phyloP scores from a whole-genome alignment of 2,797 vertebrate genomes.

The Enteromius trimaculatus region DNA sequence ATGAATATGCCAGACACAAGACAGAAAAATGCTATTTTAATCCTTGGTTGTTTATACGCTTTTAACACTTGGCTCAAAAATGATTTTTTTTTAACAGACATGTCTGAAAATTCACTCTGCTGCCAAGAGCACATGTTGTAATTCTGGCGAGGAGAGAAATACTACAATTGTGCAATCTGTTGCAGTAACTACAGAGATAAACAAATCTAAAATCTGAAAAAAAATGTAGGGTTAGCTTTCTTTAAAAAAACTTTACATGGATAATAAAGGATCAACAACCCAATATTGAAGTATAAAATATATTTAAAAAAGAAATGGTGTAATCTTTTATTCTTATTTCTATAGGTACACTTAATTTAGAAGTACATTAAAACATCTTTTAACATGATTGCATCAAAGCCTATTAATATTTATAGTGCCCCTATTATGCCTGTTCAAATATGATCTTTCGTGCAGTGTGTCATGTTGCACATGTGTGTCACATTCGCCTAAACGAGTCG shows the following conservation, averaged over 20 bases:
- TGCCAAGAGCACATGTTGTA: neutral
- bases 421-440: too few species aligned
- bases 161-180: conserved; percentile 5
- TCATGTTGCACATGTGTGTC: too few species aligned
- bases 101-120: neutral
- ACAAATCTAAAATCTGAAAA: conserved; percentile 3
- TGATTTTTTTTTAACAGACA: neutral
- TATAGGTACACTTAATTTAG: neutral
- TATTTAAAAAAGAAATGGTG: too few species aligned
- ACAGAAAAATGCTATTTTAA: conserved; percentile 7
- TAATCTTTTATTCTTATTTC: neutral
- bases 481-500: too few species aligned
- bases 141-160: neutral
- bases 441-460: too few species aligned
- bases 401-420: neutral
- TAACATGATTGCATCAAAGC: neutral
- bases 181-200: neutral
- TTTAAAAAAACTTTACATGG: neutral
- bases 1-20: neutral
- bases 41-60: neutral
- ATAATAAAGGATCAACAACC: neutral
- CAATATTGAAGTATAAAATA: neutral
- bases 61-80: neutral
- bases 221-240: neutral
- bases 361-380: neutral